Conservation (phyloP, 2,113 vertebrate species). For the Orycteropus afer region DNA sequence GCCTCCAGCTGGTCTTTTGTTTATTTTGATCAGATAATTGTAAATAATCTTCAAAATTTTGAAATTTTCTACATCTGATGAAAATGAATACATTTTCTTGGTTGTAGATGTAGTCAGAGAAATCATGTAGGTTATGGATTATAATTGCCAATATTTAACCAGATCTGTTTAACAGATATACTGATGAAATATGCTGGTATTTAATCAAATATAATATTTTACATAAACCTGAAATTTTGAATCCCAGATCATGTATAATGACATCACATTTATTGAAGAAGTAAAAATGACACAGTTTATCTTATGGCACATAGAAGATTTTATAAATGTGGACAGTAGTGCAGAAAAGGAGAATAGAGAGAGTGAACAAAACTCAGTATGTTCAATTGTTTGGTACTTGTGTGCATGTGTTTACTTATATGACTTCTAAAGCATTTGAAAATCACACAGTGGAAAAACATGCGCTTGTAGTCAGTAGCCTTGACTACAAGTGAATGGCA, state of each 20-base stretch:
- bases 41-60: not conserved
- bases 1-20: not conserved
- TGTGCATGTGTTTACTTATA: not conserved
- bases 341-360: not conserved
- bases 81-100: not conserved
- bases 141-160: not conserved
- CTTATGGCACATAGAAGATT: not conserved
- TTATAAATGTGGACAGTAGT: not conserved
- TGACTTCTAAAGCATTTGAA: not conserved
- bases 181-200: not conserved
- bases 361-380: not conserved
- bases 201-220: not conserved
- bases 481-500: not conserved
- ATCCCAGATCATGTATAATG: not conserved
- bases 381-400: not conserved
- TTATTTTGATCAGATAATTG: not conserved
- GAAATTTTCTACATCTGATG: not conserved
- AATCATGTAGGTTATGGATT: not conserved
- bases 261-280: not conserved
- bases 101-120: not conserved
- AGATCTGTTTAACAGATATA: not conserved
- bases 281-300: not conserved
- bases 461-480: not conserved
- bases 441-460: not conserved
- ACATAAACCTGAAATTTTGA: not conserved